Conservation (phyloP, 2,113 vertebrate species). For the Chaenogobius annularis region DNA sequence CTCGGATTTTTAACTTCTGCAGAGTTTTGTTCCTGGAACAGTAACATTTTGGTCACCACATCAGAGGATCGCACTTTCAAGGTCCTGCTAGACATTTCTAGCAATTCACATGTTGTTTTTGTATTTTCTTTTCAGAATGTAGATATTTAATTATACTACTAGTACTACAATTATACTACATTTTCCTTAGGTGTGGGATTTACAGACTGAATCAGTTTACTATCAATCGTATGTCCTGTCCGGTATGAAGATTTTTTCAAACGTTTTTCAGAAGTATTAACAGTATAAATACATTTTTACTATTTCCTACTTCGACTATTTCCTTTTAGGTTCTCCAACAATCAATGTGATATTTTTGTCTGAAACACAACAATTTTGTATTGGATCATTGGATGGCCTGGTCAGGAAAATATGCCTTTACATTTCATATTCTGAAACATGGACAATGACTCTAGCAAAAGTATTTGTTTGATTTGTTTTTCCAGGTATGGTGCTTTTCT, state of each 20-base stretch:
- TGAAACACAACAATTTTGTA: slow-evolving; percentile 76
- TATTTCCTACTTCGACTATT: too few relatives aligned
- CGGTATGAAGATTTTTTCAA: slow-evolving; percentile 64
- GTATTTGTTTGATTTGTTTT: slow-evolving; percentile 16
- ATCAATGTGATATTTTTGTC: slow-evolving; percentile 77
- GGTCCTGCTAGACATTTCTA: slow-evolving; percentile 30
- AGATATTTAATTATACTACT: neutral
- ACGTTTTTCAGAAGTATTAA: neutral
- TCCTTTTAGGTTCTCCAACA: slow-evolving; percentile 78
- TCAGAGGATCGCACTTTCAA: slow-evolving; percentile 90
- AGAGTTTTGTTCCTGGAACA: slow-evolving; percentile 84
- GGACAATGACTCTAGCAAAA: neutral
- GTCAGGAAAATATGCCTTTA: slow-evolving; percentile 54
- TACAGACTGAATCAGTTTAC: slow-evolving; percentile 58
- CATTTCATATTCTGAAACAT: slow-evolving; percentile 5
- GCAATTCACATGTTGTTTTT: neutral
- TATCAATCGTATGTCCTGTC: slow-evolving; percentile 85
- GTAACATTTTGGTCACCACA: slow-evolving; percentile 77
- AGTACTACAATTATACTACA: neutral
- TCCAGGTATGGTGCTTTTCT: slow-evolving; percentile 87
- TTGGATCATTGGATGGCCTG: slow-evolving; percentile 84
- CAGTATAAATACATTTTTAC: too few relatives aligned
- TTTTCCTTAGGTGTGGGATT: slow-evolving; percentile 83
- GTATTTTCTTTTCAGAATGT: neutral
- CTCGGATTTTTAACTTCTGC: slow-evolving; percentile 81